Evolutionary conservation across 2,797 vertebrate species (phyloP), one percentile per base, ranked within the genome.

Genomic region (Sebastes goodei): DNA sequence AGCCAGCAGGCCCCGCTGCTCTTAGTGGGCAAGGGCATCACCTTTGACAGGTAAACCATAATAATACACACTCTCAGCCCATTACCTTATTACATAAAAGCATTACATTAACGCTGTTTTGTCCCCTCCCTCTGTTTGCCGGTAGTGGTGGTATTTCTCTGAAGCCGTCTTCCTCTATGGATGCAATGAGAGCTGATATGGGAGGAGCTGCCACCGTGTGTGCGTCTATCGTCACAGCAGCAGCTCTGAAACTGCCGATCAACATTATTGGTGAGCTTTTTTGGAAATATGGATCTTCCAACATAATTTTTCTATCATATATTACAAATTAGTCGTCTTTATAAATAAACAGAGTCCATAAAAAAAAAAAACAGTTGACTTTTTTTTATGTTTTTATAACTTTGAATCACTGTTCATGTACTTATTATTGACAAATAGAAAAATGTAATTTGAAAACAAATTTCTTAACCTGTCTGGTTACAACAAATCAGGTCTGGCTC

Each of bases 111-210:
- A 65, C 4, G 8, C 2, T 0, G 7, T 52, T 15, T 76, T n/a
- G 23, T 23, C 29, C 29, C 27, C 3, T 65, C 11, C 67, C 5
- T 73, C 10, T 82, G 29, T 76, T 63, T 65, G 10, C 56, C 20
- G 65, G 23, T 23, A 99, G 99, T 2, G 99, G 98, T 29, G 99
- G 98, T 29, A 99, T 99, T 92, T 99, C 98, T n/a, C 94, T 99
- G 87, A 99, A 99, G 93, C 96, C 98, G 0, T 95, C 98, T 0
- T 93, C 96, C 0, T 97, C 97, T 2, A 99, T 99, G 99, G 99
- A 99, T 82, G 97, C 96, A 0, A 99, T 99, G 98, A 95, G 98
- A 92, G 99, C 97, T 0, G 98, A 99, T 80, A 99, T 99, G 99
- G 98, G 98, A 0, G 99, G 99, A 66, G 98, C 98, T 6, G 99